Percentiles rank a stretch among this genome's conserved stretches.
Conservation (phyloP, 2,113 vertebrate species). For the Tupaia chinensis region DNA sequence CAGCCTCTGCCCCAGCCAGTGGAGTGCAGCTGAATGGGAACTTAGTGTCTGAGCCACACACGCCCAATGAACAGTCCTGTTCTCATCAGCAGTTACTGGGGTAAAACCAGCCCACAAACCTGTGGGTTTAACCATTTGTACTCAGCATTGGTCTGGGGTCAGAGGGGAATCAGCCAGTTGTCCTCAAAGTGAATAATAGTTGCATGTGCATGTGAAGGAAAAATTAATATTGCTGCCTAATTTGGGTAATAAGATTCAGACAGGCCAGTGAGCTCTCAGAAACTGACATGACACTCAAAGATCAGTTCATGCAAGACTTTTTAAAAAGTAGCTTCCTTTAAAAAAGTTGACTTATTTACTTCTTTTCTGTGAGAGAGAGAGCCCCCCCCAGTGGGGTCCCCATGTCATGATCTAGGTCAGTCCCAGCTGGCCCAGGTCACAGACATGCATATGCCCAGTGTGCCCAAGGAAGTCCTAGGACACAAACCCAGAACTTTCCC, state of each 20-base stretch:
- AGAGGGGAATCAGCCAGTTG: background rate
- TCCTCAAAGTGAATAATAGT: background rate
- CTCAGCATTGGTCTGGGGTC: background rate
- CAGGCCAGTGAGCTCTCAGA: background rate
- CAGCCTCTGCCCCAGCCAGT: conserved; percentile 49
- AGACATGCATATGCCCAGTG: too few species aligned
- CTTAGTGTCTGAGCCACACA: conserved; percentile 53
- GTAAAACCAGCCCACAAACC: background rate
- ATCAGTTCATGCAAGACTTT: background rate
- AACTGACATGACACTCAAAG: background rate
- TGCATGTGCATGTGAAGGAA: background rate
- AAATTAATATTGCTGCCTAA: background rate
- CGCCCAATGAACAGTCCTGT: background rate
- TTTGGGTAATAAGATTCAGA: background rate
- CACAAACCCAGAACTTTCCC: too few species aligned
- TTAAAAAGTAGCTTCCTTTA: background rate
- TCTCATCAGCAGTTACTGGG: background rate
- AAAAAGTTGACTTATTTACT: too few species aligned
- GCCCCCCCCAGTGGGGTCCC: too few species aligned
- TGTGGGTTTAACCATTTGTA: background rate
- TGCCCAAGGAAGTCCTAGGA: too few species aligned
- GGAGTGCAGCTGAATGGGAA: conserved; percentile 19
- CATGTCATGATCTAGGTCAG: too few species aligned
- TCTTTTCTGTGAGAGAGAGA: too few species aligned
- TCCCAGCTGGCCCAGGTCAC: too few species aligned